Evolutionary conservation across 2,113 vertebrate species (phyloP), one percentile per base, ranked within the genome.

Genomic region (Clupea harengus): DNA sequence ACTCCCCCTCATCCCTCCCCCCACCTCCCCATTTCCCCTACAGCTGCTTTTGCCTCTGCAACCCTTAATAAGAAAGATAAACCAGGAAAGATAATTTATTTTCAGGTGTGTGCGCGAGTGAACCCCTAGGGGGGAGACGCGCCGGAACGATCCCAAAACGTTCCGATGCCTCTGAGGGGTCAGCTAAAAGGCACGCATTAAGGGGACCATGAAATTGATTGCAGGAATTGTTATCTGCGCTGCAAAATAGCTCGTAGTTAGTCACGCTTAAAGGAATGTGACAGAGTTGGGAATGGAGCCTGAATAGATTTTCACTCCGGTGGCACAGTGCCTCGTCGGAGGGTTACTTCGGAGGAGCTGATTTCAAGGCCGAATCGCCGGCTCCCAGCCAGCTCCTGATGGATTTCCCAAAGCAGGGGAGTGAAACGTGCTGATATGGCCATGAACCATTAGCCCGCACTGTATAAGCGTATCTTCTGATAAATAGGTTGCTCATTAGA

Each of bases 171-270:
- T 93, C 93, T 91, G 92, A 93, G 94, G 94, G 92, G 93, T 94
- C 94, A 92, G 92, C 92, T 92, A 92, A 94, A 93, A 90, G 91
- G 92, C 87, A 93, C 89, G 93, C 91, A 94, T 93, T 93, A 94
- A 91, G 89, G 90, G 92, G 90, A 91, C 89, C 78, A 90, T 93
- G 92, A 92, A 93, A 94, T 93, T 89, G 91, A 94, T 93, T 89
- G 90, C 91, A 92, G 90, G 88, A 93, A 92, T 92, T 93, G 93
- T 93, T 93, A 93, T 93, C 93, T 89, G 85, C 39, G 25, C 89
- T 1, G 87, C 89, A 91, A 85, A 93, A 90, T 87, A 91, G 83
- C 89, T 89, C 87, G 90, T 93, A 93, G 93, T 94, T 93, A 94
- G 92, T 93, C 93, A 92, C 82, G 91, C 91, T 91, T 92, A 92